Evolutionary conservation across 2,797 vertebrate genomes (phyloP).

Genomic region (Lepilemur ruficaudatus): DNA sequence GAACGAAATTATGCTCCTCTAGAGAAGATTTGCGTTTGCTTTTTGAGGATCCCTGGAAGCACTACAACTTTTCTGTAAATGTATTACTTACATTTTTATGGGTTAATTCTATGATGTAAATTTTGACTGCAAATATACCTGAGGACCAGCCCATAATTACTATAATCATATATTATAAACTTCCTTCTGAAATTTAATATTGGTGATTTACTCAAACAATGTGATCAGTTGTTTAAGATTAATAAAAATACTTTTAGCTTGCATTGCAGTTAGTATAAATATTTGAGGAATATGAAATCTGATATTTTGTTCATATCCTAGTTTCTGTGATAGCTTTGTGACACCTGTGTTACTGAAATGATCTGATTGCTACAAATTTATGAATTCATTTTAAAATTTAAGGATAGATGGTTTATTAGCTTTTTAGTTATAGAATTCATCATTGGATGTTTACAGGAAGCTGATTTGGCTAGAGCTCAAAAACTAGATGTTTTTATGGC

Average conservation of each 20-base stretch:
- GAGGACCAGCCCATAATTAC: not conserved
- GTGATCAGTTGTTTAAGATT: constrained; percentile 14
- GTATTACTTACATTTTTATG: not conserved
- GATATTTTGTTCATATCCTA: constrained; percentile 60
- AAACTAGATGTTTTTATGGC: constrained; percentile 76
- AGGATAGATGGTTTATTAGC: constrained; percentile 79
- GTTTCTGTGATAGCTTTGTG: constrained; percentile 74
- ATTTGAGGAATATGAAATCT: constrained; percentile 50
- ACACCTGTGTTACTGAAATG: constrained; percentile 66
- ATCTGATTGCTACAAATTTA: constrained; percentile 73
- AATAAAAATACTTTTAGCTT: constrained; percentile 63
- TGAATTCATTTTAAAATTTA: constrained; percentile 74
- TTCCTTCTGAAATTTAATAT: constrained; percentile 66
- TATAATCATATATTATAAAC: not conserved
- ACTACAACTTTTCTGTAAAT: not conserved
- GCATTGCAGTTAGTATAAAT: constrained; percentile 40
- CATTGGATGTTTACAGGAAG: constrained; percentile 77
- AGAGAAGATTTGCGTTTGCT: not conserved
- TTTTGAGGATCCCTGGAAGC: not conserved
- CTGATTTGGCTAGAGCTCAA: constrained; percentile 77
- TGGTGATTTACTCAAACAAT: constrained; percentile 56
- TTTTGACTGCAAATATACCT: not conserved
- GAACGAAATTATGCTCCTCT: not conserved
- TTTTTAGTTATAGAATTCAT: constrained; percentile 76
- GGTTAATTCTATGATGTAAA: not conserved